Evolutionary conservation across 2,797 vertebrate species (phyloP).

Genomic region (Enteromius anoplus): DNA sequence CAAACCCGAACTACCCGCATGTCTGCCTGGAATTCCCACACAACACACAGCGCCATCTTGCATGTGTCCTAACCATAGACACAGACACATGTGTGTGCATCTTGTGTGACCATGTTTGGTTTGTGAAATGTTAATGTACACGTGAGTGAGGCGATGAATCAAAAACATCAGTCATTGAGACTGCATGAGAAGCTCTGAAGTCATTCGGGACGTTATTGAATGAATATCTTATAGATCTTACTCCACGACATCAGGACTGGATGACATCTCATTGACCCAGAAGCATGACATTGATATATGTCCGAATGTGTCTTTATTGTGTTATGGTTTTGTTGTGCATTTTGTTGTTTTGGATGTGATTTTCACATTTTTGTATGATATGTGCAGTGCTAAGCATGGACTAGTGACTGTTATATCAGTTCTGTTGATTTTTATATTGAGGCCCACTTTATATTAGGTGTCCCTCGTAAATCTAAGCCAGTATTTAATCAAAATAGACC

Average conservation of each 20-base stretch:
- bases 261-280: background rate
- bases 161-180: background rate
- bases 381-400: conserved; percentile 14
- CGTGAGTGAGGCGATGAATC: conserved; percentile 6
- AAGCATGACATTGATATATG: conserved; percentile 6
- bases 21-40: conserved; percentile 45
- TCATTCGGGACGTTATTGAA: background rate
- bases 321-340: background rate
- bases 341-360: conserved; percentile 16
- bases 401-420: background rate
- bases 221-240: background rate
- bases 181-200: conserved; percentile 13
- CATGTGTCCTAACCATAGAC: conserved; percentile 48
- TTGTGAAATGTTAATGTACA: conserved; percentile 39
- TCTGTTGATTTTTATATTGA: background rate
- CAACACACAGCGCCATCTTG: conserved; percentile 30
- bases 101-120: conserved; percentile 45
- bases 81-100: conserved; percentile 38
- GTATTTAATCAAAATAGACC: background rate
- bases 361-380: conserved; percentile 1
- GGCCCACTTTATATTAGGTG: conserved; percentile 18
- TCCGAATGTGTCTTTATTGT: background rate
- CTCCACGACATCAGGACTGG: background rate
- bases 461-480: conserved; percentile 3
- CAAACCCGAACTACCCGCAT: conserved; percentile 56